Evolutionary conservation across 1,140 invertebrate species (phyloP).

Genomic region (Zaprionus nigranus): DNA sequence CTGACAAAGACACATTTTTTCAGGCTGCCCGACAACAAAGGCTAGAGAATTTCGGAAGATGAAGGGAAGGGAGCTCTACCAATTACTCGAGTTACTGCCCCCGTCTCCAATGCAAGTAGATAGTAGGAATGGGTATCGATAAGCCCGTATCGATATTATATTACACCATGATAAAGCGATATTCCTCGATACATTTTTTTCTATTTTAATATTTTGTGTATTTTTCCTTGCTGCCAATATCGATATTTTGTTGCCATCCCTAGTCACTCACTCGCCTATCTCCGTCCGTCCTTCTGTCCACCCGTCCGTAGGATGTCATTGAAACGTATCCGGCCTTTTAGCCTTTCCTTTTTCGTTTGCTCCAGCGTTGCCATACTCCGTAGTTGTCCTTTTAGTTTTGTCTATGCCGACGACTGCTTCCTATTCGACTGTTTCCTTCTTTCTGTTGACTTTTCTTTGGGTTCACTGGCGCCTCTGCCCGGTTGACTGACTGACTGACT

Average conservation of each 20-base stretch:
- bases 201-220: neutral
- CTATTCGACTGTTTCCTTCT: conserved; percentile 59
- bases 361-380: neutral
- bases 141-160: neutral
- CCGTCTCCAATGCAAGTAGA: conserved; percentile 30
- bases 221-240: neutral
- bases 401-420: conserved; percentile 29
- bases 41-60: neutral
- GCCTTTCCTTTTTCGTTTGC: conserved; percentile 19
- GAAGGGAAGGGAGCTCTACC: conserved; percentile 35
- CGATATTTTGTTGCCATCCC: neutral
- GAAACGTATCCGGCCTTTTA: conserved; percentile 59
- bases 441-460: conserved; percentile 69
- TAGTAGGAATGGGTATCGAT: neutral
- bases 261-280: neutral
- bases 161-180: neutral
- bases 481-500: conserved; percentile 2
- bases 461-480: conserved; percentile 45
- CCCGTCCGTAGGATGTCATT: conserved; percentile 50
- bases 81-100: conserved; percentile 76
- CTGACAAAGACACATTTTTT: conserved; percentile 75
- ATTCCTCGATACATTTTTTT: neutral
- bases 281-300: neutral
- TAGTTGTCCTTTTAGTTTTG: conserved; percentile 35
- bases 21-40: conserved; percentile 29